phyloP scores from a whole-genome alignment of 2,797 vertebrate genomes.

The Euphonia xanthogaster region DNA sequence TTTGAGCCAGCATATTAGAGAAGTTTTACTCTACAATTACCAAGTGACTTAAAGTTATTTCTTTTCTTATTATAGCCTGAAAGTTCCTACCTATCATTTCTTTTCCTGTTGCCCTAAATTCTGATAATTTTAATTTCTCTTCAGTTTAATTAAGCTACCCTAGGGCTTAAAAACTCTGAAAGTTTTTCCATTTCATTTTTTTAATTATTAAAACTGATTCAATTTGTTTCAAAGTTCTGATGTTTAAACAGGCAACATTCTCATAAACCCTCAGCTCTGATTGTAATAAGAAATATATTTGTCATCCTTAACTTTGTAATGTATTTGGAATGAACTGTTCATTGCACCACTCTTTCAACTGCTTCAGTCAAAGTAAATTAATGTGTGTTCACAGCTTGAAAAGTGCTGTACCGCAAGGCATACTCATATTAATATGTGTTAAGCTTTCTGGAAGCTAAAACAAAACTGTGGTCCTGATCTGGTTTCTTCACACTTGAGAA shows the following conservation, averaged over 20 bases:
- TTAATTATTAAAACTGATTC: slow-evolving; percentile 3
- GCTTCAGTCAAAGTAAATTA: slow-evolving; percentile 48
- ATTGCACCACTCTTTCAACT: neutral
- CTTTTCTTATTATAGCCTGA: slow-evolving; percentile 2
- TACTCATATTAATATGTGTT: slow-evolving; percentile 5
- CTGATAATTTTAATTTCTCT: neutral
- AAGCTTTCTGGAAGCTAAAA: slow-evolving; percentile 17
- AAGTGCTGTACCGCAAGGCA: neutral
- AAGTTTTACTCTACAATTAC: neutral
- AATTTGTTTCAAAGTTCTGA: slow-evolving; percentile 14
- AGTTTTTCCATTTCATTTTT: neutral
- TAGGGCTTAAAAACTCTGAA: slow-evolving; percentile 15
- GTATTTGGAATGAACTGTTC: neutral
- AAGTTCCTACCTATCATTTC: neutral
- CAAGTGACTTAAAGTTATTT: neutral
- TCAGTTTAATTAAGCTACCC: slow-evolving; percentile 26
- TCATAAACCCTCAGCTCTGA: neutral
- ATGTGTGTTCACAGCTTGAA: neutral
- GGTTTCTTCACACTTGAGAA: neutral
- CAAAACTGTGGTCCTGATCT: neutral
- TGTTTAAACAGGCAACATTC: neutral
- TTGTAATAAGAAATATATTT: neutral
- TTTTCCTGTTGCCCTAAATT: slow-evolving; percentile 14
- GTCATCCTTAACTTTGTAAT: neutral
- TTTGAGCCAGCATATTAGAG: neutral